Conservation (phyloP, 2,113 vertebrate species). For the Rhinolophus sinicus region DNA sequence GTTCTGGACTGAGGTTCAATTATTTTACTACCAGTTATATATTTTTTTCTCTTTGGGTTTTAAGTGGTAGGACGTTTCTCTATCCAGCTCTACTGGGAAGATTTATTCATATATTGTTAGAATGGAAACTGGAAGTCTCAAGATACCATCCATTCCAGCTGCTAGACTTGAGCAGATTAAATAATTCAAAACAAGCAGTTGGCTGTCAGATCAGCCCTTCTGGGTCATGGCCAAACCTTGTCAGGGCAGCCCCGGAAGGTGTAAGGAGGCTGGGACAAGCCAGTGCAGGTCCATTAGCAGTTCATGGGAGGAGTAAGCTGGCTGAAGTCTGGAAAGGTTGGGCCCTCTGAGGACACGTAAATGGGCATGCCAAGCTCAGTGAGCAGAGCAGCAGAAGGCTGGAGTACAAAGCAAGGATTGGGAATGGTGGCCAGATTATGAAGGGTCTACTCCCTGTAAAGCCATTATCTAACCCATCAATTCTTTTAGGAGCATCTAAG, state of each 20-base stretch:
- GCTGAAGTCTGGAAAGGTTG: background rate
- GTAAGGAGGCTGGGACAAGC: background rate
- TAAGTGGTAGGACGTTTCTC: constrained; percentile 1
- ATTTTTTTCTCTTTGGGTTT: constrained; percentile 53
- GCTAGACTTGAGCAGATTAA: constrained; percentile 52
- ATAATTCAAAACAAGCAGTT: constrained; percentile 33
- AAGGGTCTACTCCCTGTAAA: background rate
- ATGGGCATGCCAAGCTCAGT: no score
- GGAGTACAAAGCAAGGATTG: background rate
- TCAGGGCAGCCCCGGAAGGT: constrained; percentile 25
- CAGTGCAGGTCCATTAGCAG: background rate
- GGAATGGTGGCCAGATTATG: background rate
- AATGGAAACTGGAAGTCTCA: constrained; percentile 38
- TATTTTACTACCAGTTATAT: constrained; percentile 8
- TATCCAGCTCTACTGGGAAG: constrained; percentile 35
- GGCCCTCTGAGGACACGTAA: background rate
- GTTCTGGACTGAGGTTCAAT: background rate
- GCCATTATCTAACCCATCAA: background rate
- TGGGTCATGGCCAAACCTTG: background rate
- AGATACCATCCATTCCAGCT: background rate
- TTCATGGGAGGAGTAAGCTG: background rate
- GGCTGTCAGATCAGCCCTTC: background rate
- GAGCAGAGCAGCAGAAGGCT: background rate
- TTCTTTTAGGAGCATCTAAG: background rate
- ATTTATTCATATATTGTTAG: constrained; percentile 46